Evolutionary conservation across 1,140 invertebrate species (phyloP).

Genomic region (Caenorhabditis latens): DNA sequence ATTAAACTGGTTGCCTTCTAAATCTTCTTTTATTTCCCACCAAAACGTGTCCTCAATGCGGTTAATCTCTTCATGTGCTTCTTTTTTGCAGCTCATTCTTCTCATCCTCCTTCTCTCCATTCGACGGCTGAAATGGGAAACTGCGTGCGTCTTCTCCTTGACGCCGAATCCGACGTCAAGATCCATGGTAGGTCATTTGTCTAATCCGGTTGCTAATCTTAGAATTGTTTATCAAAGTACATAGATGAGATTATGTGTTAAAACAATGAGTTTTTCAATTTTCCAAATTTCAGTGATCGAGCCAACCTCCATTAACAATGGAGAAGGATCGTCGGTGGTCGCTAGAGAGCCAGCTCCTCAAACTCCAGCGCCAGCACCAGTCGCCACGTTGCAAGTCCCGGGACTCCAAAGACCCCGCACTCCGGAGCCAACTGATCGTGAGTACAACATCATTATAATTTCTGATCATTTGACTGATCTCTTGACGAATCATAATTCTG

Average conservation of each 20-base stretch:
- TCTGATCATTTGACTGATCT: too few relatives aligned
- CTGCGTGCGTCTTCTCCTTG: slow-evolving; percentile 62
- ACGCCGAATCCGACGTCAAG: slow-evolving; percentile 65
- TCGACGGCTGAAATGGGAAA: slow-evolving; percentile 56
- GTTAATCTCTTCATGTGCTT: slow-evolving; percentile 34
- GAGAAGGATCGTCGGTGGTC: background rate
- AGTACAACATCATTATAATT: background rate
- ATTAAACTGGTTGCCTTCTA: background rate
- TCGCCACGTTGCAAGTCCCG: slow-evolving; percentile 12
- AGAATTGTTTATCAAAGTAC: background rate
- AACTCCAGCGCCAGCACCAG: background rate
- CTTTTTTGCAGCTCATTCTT: background rate
- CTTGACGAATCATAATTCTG: background rate
- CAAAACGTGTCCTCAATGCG: background rate
- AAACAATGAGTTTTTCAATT: background rate
- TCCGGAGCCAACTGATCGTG: slow-evolving; percentile 31
- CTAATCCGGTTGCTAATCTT: background rate
- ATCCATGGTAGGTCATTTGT: slow-evolving; percentile 61
- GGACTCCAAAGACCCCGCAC: background rate
- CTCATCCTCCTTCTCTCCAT: background rate
- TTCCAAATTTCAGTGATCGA: slow-evolving; percentile 59
- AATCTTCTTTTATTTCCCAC: slow-evolving; percentile 11
- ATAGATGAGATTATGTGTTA: too few relatives aligned
- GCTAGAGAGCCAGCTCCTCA: background rate
- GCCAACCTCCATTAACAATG: slow-evolving; percentile 59